Conservation (phyloP, 2,113 vertebrate species). For the Elephas maximus region DNA sequence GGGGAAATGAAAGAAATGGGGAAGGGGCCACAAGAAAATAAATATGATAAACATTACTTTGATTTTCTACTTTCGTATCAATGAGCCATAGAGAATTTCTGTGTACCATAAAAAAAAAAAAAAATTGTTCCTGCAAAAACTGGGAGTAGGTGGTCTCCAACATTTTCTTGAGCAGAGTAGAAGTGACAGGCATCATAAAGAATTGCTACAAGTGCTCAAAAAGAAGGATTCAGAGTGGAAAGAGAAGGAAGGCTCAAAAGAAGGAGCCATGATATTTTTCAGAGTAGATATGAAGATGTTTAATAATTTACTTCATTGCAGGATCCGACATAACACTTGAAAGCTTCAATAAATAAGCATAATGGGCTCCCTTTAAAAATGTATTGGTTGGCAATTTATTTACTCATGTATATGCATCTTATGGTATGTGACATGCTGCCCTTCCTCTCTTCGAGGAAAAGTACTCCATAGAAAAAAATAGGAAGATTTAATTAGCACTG, state of each 20-base stretch:
- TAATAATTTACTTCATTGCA: slow-evolving; percentile 83
- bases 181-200: slow-evolving; percentile 19
- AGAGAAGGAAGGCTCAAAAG: slow-evolving; percentile 41
- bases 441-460: slow-evolving; percentile 73
- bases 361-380: slow-evolving; percentile 83
- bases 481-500: slow-evolving; percentile 56
- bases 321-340: slow-evolving; percentile 74
- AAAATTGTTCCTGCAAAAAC: neutral
- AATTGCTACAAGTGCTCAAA: neutral
- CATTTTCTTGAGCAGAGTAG: slow-evolving; percentile 16
- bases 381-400: slow-evolving; percentile 85
- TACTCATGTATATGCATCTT: slow-evolving; percentile 75
- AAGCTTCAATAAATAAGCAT: slow-evolving; percentile 83
- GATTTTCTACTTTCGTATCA: neutral
- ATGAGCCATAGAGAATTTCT: neutral
- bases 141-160: neutral
- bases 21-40: neutral
- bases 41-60: neutral
- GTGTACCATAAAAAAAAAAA: too few relatives aligned
- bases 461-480: neutral
- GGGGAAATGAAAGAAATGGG: neutral
- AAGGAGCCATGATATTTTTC: slow-evolving; percentile 63
- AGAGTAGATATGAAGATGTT: slow-evolving; percentile 73
- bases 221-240: neutral
- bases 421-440: slow-evolving; percentile 73